Evolutionary conservation across 1,140 invertebrate species (phyloP).

Genomic region (Ips typographus): DNA sequence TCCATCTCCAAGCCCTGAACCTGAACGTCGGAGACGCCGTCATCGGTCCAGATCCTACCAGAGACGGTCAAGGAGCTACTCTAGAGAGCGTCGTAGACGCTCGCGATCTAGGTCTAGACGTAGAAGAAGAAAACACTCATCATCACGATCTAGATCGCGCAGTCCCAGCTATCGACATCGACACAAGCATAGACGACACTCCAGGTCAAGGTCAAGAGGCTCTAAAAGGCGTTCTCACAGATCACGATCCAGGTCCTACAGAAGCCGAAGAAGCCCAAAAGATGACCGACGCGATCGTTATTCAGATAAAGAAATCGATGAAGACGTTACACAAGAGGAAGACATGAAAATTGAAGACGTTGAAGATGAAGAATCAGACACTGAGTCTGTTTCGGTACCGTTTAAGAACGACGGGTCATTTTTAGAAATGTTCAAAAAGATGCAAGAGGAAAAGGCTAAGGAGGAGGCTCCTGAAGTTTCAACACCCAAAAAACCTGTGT

Average conservation of each 20-base stretch:
- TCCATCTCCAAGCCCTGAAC: neutral
- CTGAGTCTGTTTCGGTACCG: constrained; percentile 57
- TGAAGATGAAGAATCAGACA: constrained; percentile 39
- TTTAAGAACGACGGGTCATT: constrained; percentile 87
- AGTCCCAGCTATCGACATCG: constrained; percentile 43
- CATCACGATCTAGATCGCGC: constrained; percentile 42
- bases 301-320: constrained; percentile 19
- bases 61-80: constrained; percentile 34
- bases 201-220: constrained; percentile 30
- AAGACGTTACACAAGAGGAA: constrained; percentile 27
- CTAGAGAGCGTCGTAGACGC: constrained; percentile 35
- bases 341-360: constrained; percentile 46
- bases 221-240: constrained; percentile 45
- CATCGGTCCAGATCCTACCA: constrained; percentile 30
- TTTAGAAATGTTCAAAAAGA: constrained; percentile 86
- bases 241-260: constrained; percentile 46
- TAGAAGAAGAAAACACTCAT: constrained; percentile 36
- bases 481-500: constrained; percentile 54
- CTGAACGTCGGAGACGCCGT: constrained; percentile 37
- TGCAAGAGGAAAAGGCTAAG: constrained; percentile 64
- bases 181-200: constrained; percentile 41
- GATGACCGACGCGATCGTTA: constrained; percentile 31
- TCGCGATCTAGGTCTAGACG: constrained; percentile 37
- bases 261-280: constrained; percentile 40
- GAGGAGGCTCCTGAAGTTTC: constrained; percentile 36